Conservation (phyloP, 2,888 invertebrate species). For the Trissoscelio sp. region DNA sequence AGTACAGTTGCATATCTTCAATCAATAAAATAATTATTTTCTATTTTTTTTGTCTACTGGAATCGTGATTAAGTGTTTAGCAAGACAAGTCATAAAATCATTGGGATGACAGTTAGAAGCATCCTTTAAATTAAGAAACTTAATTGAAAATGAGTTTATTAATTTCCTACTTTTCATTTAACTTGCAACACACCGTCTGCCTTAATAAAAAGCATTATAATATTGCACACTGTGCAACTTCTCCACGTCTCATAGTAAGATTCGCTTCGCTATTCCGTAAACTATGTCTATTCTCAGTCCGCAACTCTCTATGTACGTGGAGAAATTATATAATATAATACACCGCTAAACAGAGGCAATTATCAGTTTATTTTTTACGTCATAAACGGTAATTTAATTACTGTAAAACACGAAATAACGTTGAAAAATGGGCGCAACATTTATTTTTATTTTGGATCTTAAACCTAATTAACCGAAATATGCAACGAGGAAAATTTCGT, state of each 20-base stretch:
- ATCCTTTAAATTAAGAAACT: constrained; percentile 12
- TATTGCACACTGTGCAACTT: constrained; percentile 19
- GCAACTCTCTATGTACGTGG: neutral
- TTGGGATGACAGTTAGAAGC: neutral
- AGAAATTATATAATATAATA: constrained; percentile 16
- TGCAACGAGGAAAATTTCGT: neutral
- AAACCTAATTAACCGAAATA: constrained; percentile 1
- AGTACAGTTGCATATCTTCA: neutral
- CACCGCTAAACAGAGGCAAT: constrained; percentile 9
- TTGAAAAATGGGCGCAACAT: neutral
- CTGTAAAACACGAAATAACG: neutral
- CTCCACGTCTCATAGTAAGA: constrained; percentile 10
- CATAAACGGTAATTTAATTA: constrained; percentile 7
- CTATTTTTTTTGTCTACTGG: neutral
- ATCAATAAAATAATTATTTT: constrained; percentile 12
- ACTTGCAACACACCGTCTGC: neutral
- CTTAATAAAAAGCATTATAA: constrained; percentile 18
- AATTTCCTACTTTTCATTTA: constrained; percentile 16
- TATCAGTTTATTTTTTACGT: neutral
- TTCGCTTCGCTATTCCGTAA: constrained; percentile 27
- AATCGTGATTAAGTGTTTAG: constrained; percentile 2
- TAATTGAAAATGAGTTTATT: constrained; percentile 33
- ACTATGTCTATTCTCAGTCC: constrained; percentile 7
- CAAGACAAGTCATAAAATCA: constrained; percentile 11
- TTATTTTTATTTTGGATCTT: neutral